A percentile compares a stretch with the other conserved stretches of the same genome.
phyloP scores from a whole-genome alignment of 2,888 invertebrate genomes.

The Allygus modestus region DNA sequence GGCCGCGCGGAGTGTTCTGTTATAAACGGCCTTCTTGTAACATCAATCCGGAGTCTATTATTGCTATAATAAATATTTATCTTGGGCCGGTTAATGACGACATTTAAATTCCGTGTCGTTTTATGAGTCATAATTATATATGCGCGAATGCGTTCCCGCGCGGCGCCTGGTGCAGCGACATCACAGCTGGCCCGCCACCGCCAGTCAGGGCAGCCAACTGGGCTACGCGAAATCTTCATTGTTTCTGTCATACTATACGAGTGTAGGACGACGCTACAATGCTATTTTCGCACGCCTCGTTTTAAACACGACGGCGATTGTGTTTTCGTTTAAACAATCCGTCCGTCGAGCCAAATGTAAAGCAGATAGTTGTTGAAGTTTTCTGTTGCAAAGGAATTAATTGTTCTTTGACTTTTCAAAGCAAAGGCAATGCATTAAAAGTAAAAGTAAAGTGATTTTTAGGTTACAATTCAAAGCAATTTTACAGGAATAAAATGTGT shows the following conservation, averaged over 20 bases:
- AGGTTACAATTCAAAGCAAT: no score
- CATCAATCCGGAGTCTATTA: conserved; percentile 42
- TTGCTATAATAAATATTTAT: conserved; percentile 52
- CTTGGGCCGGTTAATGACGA: conserved; percentile 48
- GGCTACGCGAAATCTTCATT: conserved; percentile 25
- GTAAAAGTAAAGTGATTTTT: no score
- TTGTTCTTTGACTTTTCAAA: no score
- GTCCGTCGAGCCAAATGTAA: no score
- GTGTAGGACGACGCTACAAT: background rate
- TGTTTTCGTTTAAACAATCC: background rate
- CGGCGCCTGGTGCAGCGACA: conserved; percentile 19
- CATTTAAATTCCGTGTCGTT: conserved; percentile 49
- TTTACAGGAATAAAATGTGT: no score
- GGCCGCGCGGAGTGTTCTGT: conserved; percentile 16
- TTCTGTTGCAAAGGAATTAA: no score
- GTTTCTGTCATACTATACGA: conserved; percentile 13
- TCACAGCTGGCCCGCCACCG: background rate
- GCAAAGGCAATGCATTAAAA: no score
- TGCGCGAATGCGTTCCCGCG: conserved; percentile 35
- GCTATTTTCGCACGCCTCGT: background rate
- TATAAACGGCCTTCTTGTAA: conserved; percentile 19
- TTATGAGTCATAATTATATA: conserved; percentile 49
- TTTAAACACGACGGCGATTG: background rate
- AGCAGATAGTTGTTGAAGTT: no score
- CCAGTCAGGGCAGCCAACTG: conserved; percentile 14